Conservation (phyloP, 2,797 vertebrate species). For the Furcifer pardalis region DNA sequence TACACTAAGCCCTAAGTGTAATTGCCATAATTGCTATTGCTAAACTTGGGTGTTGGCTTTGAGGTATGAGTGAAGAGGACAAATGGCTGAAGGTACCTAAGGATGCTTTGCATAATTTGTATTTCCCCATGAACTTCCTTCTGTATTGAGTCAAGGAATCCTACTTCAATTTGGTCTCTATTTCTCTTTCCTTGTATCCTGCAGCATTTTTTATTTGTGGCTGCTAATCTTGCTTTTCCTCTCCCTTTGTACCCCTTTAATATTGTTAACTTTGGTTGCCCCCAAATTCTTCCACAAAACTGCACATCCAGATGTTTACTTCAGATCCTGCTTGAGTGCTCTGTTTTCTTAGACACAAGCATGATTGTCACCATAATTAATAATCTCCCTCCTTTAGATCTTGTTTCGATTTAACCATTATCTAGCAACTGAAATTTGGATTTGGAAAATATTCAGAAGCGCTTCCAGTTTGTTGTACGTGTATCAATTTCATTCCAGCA, state of each 20-base stretch:
- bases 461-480: background rate
- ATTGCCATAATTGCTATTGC: too few species aligned
- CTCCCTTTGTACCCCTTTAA: background rate
- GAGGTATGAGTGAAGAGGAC: background rate
- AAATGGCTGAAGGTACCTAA: background rate
- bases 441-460: background rate
- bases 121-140: background rate
- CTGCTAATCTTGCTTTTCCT: background rate
- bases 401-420: background rate
- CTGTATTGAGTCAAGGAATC: background rate
- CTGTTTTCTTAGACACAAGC: background rate
- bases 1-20: too few species aligned
- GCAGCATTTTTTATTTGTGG: background rate
- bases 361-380: background rate
- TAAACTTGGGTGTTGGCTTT: background rate
- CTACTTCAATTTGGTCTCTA: background rate
- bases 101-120: background rate
- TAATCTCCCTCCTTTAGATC: background rate
- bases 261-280: background rate
- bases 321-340: background rate
- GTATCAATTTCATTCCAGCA: background rate
- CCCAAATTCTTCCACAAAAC: background rate
- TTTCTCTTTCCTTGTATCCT: slow-evolving; percentile 1
- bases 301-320: background rate
- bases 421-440: background rate